phyloP scores from a whole-genome alignment of 2,888 invertebrate genomes.

The Polydrusus cervinus region DNA sequence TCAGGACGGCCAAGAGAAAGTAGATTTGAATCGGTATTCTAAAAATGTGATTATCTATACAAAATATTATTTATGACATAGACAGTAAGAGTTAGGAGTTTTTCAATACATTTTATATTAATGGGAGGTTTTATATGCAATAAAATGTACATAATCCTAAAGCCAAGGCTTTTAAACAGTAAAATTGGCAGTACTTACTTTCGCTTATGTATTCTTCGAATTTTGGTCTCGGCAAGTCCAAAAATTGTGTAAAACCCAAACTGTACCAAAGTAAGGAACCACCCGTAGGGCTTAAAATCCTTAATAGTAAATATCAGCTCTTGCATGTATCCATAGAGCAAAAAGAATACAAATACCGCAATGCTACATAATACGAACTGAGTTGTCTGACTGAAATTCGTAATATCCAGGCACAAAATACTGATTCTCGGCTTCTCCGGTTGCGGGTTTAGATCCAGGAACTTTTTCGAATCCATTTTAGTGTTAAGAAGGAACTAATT shows the following conservation, averaged over 20 bases:
- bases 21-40: conserved; percentile 91
- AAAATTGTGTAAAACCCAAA: conserved; percentile 90
- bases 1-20: conserved; percentile 86
- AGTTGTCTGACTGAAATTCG: conserved; percentile 76
- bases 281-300: conserved; percentile 91
- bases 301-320: conserved; percentile 94
- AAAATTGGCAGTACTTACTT: conserved; percentile 34
- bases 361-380: conserved; percentile 86
- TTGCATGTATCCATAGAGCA: conserved; percentile 93
- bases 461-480: conserved; percentile 55
- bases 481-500: conserved; percentile 21
- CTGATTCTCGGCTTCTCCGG: conserved; percentile 73
- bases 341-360: conserved; percentile 90
- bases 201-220: conserved; percentile 73
- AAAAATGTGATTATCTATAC: background rate
- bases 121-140: too few species aligned
- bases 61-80: too few species aligned
- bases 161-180: background rate
- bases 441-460: conserved; percentile 60
- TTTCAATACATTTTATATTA: too few species aligned
- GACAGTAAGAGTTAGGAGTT: too few species aligned
- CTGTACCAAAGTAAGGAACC: conserved; percentile 94
- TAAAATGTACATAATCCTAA: background rate
- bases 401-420: conserved; percentile 84
- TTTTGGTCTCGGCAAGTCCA: conserved; percentile 82